phyloP scores from a whole-genome alignment of 2,113 vertebrate species.

The Oncorhynchus gorbuscha region DNA sequence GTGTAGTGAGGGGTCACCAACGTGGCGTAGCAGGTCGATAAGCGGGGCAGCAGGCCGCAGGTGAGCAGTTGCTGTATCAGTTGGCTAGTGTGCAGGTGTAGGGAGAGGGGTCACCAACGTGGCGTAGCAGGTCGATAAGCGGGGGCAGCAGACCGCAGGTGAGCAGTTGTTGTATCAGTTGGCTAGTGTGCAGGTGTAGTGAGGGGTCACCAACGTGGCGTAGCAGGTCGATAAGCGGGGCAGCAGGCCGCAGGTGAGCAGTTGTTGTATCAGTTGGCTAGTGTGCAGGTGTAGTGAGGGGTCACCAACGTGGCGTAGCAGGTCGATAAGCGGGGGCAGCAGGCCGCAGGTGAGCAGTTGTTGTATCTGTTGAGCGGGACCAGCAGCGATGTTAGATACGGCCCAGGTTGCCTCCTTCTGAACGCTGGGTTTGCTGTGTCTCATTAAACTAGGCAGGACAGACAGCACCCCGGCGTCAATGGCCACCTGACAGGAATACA shows the following conservation, averaged over 20 bases:
- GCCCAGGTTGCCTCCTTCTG: slow-evolving; percentile 89
- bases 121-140: no score
- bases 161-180: no score
- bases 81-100: no score
- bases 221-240: slow-evolving; percentile 77
- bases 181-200: not conserved
- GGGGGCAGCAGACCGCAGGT: no score
- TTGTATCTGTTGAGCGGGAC: slow-evolving; percentile 84
- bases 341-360: slow-evolving; percentile 81
- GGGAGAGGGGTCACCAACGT: no score
- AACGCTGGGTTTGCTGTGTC: slow-evolving; percentile 71
- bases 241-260: no score
- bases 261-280: no score
- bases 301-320: slow-evolving; percentile 78
- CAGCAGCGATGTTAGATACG: slow-evolving; percentile 88
- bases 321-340: slow-evolving; percentile 77
- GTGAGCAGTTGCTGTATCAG: no score
- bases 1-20: no score
- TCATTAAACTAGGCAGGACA: slow-evolving; percentile 77
- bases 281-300: not conserved
- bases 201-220: slow-evolving; percentile 54
- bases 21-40: no score
- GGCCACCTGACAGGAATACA: slow-evolving; percentile 39
- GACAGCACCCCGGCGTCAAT: slow-evolving; percentile 79
- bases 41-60: no score